Base-by-base conservation (phyloP, 2,113 vertebrate genomes). In the Oophaga pumilio region DNA sequence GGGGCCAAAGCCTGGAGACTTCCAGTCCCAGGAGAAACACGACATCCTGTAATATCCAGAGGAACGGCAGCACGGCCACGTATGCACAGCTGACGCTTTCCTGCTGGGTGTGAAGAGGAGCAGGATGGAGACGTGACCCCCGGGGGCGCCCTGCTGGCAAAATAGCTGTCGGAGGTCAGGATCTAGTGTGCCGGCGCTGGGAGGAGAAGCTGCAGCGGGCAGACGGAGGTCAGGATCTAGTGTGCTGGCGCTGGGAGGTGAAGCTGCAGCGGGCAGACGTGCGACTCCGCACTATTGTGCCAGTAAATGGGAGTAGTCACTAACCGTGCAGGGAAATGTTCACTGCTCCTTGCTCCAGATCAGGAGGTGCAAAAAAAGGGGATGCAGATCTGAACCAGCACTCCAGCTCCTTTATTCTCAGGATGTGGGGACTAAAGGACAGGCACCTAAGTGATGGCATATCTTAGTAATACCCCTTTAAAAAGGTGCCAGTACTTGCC, bases 21-120 rank as follows among this genome's bases (percentile, higher is more conserved):
- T n/a, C 33, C 17, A 83, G 69, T 50, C 81, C 52, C 26, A 57
- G 57, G 53, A 71, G 50, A 56, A 33, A 71, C 50, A 64, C 24
- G 12, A 85, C 73, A 77, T 85, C 84, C 84, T 76, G 84, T 60
- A 85, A 49, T 43, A 18, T 50, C 6, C 9, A 9, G 33, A 18
- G 15, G 18, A 3, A 76, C 43, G 33, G 7, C 50, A 6, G 26
- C 33, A 79, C 9, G 14, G n/a, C 49, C 85, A 86, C 85, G 24
- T 86, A 68, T 56, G 24, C 74, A 66, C 13, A 66, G 59, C 8
- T 1, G 43, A 66, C 57, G 14, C 28, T 52, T 85, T 77, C 59
- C 73, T 66, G 59, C 26, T 22, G 57, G 56, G 78, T 26, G 77
- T 80, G 56, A 33, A 60, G 77, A 66, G 5, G 4, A 66, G 20